Conservation (phyloP, 1,140 invertebrate genomes). For the Armadillidium nasatum region DNA sequence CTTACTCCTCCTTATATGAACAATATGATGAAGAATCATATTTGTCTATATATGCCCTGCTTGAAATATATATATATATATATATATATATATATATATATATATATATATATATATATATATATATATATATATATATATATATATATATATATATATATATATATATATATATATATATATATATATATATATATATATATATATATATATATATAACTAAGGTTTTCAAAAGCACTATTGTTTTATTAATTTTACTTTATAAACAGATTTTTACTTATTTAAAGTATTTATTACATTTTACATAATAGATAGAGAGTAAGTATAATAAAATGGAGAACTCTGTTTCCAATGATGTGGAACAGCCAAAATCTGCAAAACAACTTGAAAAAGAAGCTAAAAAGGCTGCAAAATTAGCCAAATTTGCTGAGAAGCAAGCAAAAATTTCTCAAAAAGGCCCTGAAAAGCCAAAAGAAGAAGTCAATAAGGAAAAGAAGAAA, state of each 20-base stretch:
- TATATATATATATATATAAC: no score
- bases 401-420: constrained; percentile 75
- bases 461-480: constrained; percentile 46
- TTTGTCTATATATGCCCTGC: no score
- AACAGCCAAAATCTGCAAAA: constrained; percentile 67
- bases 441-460: constrained; percentile 54
- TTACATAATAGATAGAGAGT: background rate
- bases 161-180: no score
- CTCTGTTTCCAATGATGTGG: constrained; percentile 29
- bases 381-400: constrained; percentile 85
- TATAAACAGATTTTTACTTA: background rate
- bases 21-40: no score
- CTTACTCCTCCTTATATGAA: no score
- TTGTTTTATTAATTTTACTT: background rate
- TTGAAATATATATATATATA: no score
- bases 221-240: no score
- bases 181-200: no score
- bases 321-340: background rate
- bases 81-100: no score
- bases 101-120: no score
- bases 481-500: constrained; percentile 60
- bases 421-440: constrained; percentile 81
- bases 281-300: background rate
- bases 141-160: no score
- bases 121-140: no score